Evolutionary conservation across 2,797 vertebrate genomes (phyloP).

Genomic region (Enteromius treurensis): DNA sequence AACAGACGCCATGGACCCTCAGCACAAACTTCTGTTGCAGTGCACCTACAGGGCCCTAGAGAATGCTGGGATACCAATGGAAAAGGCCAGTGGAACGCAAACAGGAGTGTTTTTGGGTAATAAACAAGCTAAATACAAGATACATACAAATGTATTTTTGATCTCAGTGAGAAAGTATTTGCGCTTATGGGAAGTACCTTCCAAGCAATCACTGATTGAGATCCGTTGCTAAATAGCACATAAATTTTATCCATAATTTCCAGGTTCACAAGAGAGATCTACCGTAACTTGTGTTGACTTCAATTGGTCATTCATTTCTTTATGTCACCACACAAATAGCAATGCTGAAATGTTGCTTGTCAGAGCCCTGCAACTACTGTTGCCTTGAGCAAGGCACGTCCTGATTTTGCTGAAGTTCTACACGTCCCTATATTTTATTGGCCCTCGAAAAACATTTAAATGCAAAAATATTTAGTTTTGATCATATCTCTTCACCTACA

Average conservation of each 20-base stretch:
- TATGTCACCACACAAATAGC: neutral
- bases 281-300: neutral
- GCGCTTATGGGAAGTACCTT: neutral
- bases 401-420: too few relatives aligned
- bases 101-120: slow-evolving; percentile 84
- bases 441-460: too few relatives aligned
- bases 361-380: neutral
- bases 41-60: slow-evolving; percentile 85
- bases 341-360: neutral
- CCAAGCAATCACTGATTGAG: neutral
- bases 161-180: too few relatives aligned
- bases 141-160: neutral
- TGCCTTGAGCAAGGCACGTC: too few relatives aligned
- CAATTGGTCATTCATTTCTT: neutral
- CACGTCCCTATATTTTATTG: too few relatives aligned
- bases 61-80: slow-evolving; percentile 81
- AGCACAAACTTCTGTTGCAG: slow-evolving; percentile 84
- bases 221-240: neutral
- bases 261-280: neutral
- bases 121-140: neutral
- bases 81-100: slow-evolving; percentile 80
- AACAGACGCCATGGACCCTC: slow-evolving; percentile 82
- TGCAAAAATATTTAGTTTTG: too few relatives aligned
- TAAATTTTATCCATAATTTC: neutral
- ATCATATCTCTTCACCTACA: too few relatives aligned